Base-by-base conservation (phyloP, 2,797 vertebrate genomes). In the Syngnathus rostellatus region DNA sequence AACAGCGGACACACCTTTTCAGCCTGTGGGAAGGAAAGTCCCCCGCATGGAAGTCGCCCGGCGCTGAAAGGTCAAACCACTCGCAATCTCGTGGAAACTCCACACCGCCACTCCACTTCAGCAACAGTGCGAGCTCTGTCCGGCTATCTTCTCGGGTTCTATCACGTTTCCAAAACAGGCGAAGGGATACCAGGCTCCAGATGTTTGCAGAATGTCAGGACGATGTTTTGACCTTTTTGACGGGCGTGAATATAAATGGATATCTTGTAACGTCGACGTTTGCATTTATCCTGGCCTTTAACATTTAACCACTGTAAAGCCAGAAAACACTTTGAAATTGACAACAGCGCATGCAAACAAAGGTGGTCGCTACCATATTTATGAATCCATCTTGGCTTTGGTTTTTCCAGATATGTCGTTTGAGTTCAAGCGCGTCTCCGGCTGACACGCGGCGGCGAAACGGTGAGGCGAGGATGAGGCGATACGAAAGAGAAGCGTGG, bases 121-220 rank as follows among this genome's bases (percentile, higher is more conserved):
- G 66, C 54, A 54, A 67, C 75, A 66, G 72, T 63, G 67, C 53
- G 38, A 65, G 69, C 62, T 60, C 39, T 10, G 58, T 75, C 77
- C 71, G 38, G 68, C 77, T 70, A 72, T 79, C 86, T 55, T 78
- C 81, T 82, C 75, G 46, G 63, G 73, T 83, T 77, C 67, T 83
- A 84, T 80, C 86, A 80, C 84, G 80, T 62, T 62, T 43, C 40
- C 60, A 43, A 23, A 62, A 61, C 59, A 61, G 59, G 59, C 8
- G 39, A 61, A 0, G 65, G 69, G 55, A 48, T 45, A 63, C 31
- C 5, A 66, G 71, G 72, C 76, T 80, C 77, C 78, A 68, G 76
- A 83, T 79, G 84, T 76, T 81, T 62, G 19, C 79, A 84, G 81
- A 86, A 88, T 88, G 82, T 85, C 85, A 85, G 83, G 81, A 79